These are phyloP conservation scores for Radopholus similis DNA, from an alignment of 1,140 invertebrate genomes.

Conservation along the genomic window DNA sequence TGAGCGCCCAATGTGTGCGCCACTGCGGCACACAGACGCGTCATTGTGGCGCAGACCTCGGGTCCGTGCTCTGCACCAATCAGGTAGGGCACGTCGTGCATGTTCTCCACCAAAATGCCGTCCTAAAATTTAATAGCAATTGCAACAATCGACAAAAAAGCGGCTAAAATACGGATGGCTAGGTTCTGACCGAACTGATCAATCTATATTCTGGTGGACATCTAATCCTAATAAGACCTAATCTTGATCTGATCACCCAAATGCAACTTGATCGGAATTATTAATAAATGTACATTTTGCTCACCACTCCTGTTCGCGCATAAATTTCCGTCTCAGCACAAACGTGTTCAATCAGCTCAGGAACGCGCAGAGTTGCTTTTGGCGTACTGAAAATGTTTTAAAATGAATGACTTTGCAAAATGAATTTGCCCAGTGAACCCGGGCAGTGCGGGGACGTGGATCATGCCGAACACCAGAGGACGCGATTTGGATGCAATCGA, in stretches of 20 bases:
- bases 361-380: slow-evolving; percentile 61
- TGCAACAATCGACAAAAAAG: slow-evolving; percentile 25
- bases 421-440: slow-evolving; percentile 61
- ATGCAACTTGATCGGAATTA: too few relatives aligned
- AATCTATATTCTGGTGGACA: too few relatives aligned
- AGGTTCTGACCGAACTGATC: too few relatives aligned
- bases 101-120: slow-evolving; percentile 76
- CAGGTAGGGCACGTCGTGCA: slow-evolving; percentile 78
- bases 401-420: not conserved
- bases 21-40: slow-evolving; percentile 60
- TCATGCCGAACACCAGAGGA: slow-evolving; percentile 70
- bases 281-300: too few relatives aligned
- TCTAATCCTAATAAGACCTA: too few relatives aligned
- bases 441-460: slow-evolving; percentile 72
- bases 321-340: slow-evolving; percentile 68
- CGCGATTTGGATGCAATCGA: too few relatives aligned
- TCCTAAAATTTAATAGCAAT: slow-evolving; percentile 66
- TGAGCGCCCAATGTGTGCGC: slow-evolving; percentile 37
- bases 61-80: slow-evolving; percentile 65
- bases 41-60: slow-evolving; percentile 70
- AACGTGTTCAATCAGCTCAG: slow-evolving; percentile 66
- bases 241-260: too few relatives aligned
- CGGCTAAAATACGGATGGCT: too few relatives aligned
- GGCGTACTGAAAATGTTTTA: slow-evolving; percentile 66
- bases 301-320: slow-evolving; percentile 66